A percentile compares a stretch with the other conserved stretches of the same genome.
Conservation (phyloP, 2,797 vertebrate genomes). For the Sebastes glaucus region DNA sequence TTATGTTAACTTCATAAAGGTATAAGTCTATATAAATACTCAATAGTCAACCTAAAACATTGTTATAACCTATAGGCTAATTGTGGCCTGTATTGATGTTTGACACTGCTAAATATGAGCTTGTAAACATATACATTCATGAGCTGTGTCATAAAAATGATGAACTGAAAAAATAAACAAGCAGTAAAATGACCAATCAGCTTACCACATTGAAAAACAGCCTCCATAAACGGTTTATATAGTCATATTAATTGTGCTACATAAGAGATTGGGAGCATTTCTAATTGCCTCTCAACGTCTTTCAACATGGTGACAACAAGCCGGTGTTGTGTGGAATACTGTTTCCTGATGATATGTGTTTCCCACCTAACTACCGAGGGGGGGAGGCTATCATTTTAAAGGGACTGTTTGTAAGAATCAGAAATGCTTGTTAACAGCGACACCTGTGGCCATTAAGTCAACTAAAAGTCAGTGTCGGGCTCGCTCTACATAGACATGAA, state of each 20-base stretch:
- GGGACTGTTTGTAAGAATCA: no score
- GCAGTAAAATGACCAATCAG: not conserved
- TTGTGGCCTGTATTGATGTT: not conserved
- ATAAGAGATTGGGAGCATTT: not conserved
- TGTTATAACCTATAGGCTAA: fast-evolving
- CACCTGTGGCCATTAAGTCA: no score
- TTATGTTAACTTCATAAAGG: not conserved
- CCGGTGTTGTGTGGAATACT: no score
- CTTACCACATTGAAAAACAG: not conserved
- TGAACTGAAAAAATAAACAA: not conserved
- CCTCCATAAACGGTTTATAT: not conserved
- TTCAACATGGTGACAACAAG: no score
- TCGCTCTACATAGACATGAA: no score
- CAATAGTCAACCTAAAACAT: not conserved
- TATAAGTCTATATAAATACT: not conserved
- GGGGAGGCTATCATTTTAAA: no score
- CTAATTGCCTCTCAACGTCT: no score
- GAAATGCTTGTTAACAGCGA: no score
- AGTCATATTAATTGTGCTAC: not conserved
- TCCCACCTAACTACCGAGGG: no score
- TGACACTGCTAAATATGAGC: not conserved
- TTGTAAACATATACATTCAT: not conserved
- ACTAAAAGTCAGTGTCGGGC: no score
- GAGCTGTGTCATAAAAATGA: not conserved
- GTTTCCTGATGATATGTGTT: no score